These are phyloP conservation scores for Apocrypta bakeri DNA, from an alignment of 1,140 invertebrate genomes.

Conservation along the genomic window DNA sequence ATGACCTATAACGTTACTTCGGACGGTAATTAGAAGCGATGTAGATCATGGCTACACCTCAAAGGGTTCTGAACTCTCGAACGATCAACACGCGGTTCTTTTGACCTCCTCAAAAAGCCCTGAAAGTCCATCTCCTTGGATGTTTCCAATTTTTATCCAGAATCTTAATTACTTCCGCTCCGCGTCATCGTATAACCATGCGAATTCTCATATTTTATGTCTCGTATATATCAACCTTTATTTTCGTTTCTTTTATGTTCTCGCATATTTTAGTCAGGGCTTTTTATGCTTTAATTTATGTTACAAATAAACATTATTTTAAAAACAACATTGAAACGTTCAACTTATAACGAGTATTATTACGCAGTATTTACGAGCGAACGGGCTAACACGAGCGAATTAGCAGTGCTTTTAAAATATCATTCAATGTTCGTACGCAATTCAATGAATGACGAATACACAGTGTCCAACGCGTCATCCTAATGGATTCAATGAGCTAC, in stretches of 20 bases:
- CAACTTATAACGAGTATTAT: too few species aligned
- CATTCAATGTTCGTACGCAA: too few species aligned
- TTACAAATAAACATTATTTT: too few species aligned
- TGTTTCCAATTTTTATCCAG: background rate
- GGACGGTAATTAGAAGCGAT: slow-evolving; percentile 14
- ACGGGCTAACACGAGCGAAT: too few species aligned
- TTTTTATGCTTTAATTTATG: background rate
- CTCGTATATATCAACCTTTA: background rate
- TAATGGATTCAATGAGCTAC: background rate
- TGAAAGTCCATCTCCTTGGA: background rate
- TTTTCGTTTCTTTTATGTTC: background rate
- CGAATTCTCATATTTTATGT: background rate
- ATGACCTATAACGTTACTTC: slow-evolving; percentile 10
- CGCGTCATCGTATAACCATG: background rate
- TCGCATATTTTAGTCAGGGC: too few species aligned
- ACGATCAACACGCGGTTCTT: background rate
- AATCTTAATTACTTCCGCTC: background rate
- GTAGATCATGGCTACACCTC: background rate
- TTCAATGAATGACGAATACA: too few species aligned
- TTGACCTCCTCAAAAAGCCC: background rate
- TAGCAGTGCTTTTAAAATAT: too few species aligned
- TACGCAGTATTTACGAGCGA: too few species aligned
- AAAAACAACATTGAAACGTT: too few species aligned
- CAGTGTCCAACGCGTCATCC: background rate
- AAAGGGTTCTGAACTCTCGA: slow-evolving; percentile 2